These are phyloP conservation scores for Lasiurus borealis DNA, from an alignment of 2,113 vertebrate species.

Conservation along the genomic window DNA sequence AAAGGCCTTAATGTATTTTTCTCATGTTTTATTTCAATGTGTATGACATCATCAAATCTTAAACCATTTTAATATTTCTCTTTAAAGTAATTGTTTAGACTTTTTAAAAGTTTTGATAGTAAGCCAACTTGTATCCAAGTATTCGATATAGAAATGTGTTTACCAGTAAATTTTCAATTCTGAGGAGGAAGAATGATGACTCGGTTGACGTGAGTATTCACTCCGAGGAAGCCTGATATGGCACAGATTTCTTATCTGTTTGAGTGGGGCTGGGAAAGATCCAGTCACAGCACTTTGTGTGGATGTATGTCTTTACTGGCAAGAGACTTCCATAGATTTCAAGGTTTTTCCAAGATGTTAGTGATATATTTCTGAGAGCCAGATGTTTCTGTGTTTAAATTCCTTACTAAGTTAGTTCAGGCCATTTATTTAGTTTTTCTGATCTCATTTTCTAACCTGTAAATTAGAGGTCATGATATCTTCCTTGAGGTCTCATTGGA, in stretches of 20 bases:
- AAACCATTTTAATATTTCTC: slow-evolving; percentile 20
- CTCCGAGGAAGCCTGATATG: not conserved
- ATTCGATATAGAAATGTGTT: slow-evolving; percentile 23
- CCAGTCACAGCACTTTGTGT: not conserved
- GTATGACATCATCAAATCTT: not conserved
- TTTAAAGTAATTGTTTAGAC: not conserved
- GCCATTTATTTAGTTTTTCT: slow-evolving; percentile 15
- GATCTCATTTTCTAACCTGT: slow-evolving; percentile 44
- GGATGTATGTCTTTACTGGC: not conserved
- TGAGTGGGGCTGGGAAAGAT: too few species aligned
- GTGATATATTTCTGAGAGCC: not conserved
- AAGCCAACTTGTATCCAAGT: not conserved
- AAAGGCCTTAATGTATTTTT: not conserved
- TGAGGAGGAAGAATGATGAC: not conserved
- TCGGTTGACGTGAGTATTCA: not conserved
- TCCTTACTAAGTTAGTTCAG: not conserved
- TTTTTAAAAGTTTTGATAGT: not conserved
- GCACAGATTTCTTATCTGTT: not conserved
- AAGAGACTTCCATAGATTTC: not conserved
- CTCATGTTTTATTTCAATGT: slow-evolving; percentile 5
- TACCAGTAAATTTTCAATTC: slow-evolving; percentile 4
- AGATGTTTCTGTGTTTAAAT: slow-evolving; percentile 30
- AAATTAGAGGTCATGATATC: not conserved
- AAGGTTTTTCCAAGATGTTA: slow-evolving; percentile 25
- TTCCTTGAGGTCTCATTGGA: not conserved